Conservation (phyloP, 2,113 vertebrate genomes). For the Phoenicopterus ruber region DNA sequence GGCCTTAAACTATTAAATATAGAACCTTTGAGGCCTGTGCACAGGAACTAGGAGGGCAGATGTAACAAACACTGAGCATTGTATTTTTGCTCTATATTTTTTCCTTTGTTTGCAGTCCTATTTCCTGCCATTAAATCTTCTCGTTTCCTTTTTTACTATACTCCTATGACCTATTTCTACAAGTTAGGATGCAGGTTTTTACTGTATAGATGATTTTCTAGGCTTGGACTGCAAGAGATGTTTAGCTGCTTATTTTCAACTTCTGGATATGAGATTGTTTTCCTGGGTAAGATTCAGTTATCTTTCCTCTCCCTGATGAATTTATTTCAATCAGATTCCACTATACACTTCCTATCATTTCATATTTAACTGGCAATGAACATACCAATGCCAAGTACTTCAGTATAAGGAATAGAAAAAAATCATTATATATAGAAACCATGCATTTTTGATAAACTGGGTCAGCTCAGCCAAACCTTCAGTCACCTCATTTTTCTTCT, state of each 20-base stretch:
- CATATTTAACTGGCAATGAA: not conserved
- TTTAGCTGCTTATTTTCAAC: not conserved
- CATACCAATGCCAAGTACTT: not conserved
- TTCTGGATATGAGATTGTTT: not conserved
- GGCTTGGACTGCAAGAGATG: not conserved
- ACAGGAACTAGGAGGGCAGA: not conserved
- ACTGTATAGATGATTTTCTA: not conserved
- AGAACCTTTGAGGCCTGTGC: conserved; percentile 29
- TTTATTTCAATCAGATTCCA: not conserved
- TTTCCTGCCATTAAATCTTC: not conserved
- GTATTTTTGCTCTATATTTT: not conserved
- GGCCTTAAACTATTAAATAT: conserved; percentile 29
- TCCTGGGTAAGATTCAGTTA: not conserved
- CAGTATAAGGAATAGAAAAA: not conserved
- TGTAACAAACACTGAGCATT: not conserved
- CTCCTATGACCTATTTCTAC: not conserved
- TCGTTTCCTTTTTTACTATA: not conserved
- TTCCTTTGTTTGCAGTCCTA: not conserved
- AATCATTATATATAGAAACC: not conserved
- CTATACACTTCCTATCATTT: not conserved
- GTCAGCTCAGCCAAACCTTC: not conserved
- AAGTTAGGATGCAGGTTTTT: not conserved
- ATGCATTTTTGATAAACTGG: conserved; percentile 12
- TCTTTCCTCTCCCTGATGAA: not conserved
- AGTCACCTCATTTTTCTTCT: not conserved